Evolutionary conservation across 2,113 vertebrate genomes (phyloP), one percentile per base, ranked within the genome.

Genomic region (Meleagris gallopavo): DNA sequence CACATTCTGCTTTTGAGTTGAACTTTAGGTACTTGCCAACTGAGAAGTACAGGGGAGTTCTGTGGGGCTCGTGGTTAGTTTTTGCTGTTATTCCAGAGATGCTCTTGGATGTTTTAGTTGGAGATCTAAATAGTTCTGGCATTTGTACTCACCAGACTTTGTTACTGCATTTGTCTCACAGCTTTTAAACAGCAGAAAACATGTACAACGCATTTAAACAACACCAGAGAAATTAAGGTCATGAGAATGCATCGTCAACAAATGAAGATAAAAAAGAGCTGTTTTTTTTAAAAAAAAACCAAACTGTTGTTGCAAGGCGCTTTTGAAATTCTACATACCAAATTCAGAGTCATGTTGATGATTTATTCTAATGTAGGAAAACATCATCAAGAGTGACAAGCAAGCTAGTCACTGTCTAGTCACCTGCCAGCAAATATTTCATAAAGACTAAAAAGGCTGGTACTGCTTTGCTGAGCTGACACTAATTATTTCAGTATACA

Each of bases 121-220:
- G 87, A 88, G 96, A 96, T 90, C 82, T 84, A 82, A 61, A 54
- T 92, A 76, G 89, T 95, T 93, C 96, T 98, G 97, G 96, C 97
- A 79, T 91, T 73, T 88, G 67, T 94, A 67, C 94, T 89, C 96
- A 89, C 95, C 97, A 97, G 96, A 97, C 95, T 97, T 97, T 97
- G 96, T 98, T 97, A 95, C 88, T 94, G 94, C 94, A 85, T 94
- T 97, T 97, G 97, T 97, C 97, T 97, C 97, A 75, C 96, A 97
- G 97, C 97, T 98, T 97, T 96, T 97, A 96, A 97, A 94, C 94
- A 95, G 93, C 87, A 90, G 95, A 97, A 97, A 97, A 95, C 94
- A 96, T 88, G 95, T 88, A 94, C 94, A 74, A 74, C 70, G 78
- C 96, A 97, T 97, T 98, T 97, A 95, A 97, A 96, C 95, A 97